Evolutionary conservation across 2,797 vertebrate genomes (phyloP).

Genomic region (Phoebastria nigripes): DNA sequence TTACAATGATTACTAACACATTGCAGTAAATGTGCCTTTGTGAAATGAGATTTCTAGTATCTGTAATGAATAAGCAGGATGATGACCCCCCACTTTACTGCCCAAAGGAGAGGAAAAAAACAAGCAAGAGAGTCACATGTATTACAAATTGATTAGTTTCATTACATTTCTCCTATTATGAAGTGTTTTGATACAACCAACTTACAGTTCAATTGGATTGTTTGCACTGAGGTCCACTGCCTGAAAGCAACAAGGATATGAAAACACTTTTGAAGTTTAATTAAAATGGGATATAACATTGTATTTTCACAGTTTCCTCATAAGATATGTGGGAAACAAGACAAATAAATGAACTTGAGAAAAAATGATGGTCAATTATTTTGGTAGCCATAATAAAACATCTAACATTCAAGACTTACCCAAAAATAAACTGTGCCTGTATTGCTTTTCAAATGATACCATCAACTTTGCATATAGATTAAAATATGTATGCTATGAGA

Average conservation of each 20-base stretch:
- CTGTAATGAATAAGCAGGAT: background rate
- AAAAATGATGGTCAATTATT: background rate
- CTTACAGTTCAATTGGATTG: background rate
- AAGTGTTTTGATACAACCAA: background rate
- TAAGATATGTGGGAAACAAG: background rate
- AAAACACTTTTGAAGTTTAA: conserved; percentile 19
- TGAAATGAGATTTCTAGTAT: background rate
- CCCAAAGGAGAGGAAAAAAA: background rate
- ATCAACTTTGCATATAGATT: conserved; percentile 44
- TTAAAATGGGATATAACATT: background rate
- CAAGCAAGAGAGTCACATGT: background rate
- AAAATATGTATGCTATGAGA: background rate
- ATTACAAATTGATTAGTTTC: background rate
- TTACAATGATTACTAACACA: background rate
- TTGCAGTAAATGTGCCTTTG: background rate
- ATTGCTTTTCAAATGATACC: conserved; percentile 3
- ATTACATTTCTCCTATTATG: background rate
- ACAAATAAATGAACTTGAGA: background rate
- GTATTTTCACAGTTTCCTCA: background rate
- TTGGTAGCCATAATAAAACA: background rate
- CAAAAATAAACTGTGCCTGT: background rate
- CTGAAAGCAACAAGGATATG: background rate
- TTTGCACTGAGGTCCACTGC: background rate
- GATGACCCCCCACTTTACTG: background rate
- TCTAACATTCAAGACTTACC: background rate